Base-by-base conservation (phyloP, 2,888 invertebrate genomes). In the Ephialtes manifestator region DNA sequence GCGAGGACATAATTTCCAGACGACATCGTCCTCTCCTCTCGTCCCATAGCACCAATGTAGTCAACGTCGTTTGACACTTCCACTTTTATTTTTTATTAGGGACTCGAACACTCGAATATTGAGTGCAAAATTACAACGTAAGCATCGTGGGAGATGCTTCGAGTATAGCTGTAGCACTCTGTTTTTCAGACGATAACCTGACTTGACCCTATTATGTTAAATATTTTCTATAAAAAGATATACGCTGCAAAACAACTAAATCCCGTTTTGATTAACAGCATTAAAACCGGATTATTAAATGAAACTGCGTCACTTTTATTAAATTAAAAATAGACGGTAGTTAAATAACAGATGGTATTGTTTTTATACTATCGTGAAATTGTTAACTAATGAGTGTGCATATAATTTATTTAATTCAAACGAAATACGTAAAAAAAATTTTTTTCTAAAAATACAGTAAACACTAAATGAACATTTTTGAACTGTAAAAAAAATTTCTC, bases 1-100 rank as follows among this genome's bases (percentile, higher is more conserved):
- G 75, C 85, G 85, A 84, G 88, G 87, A 84, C 83, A 87, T 84
- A 55, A 77, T 60, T 77, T 84, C 78, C 31, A 60, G 68, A 81
- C 75, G 28, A 43, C 28, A 60, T 35, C n/a, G 58, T 65, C 28
- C 35, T 18, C 58, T 39, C 35, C 72, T 18, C 28, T 5, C 67
- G 39, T 48, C 13, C 20, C 35, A 18, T n/a, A 53, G 53, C 53
- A 35, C 11, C 53, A 18, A 71, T 35, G 18, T 2, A 55, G 39
- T 31, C n/a, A 55, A 39, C 55, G 18, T 20, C 53, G 39, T 53
- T 55, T 31, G 35, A 39, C 35, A 11, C 11, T 43, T n/a, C 63
- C 1, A 58, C 28, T 39, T 43, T 39, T 58, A n/a, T 18, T 53
- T 53, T 20, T 18, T 2, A 2, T 35, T 35, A 7, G 4, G 4